phyloP scores from a whole-genome alignment of 2,797 vertebrate species.

The Pseudochaenichthys georgianus region DNA sequence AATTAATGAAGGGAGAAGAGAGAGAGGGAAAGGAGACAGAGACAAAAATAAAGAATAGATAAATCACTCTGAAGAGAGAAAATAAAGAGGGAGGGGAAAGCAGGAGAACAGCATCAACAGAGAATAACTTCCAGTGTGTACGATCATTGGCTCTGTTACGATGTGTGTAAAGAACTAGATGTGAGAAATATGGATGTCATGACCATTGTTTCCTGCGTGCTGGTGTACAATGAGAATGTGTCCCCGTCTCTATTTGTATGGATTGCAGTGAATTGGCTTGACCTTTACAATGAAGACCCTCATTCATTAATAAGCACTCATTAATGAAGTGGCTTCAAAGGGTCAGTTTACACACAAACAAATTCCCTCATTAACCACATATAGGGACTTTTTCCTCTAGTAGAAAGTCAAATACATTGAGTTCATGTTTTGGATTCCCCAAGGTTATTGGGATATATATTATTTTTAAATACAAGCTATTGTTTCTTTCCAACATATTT shows the following conservation, averaged over 20 bases:
- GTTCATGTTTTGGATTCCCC: not conserved
- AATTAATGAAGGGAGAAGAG: constrained; percentile 66
- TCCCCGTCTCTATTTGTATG: constrained; percentile 19
- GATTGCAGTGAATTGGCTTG: constrained; percentile 26
- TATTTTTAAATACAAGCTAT: too few species aligned
- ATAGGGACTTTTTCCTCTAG: not conserved
- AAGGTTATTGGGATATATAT: not conserved
- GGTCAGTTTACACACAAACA: constrained; percentile 16
- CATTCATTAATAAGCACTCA: constrained; percentile 20
- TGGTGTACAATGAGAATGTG: constrained; percentile 14
- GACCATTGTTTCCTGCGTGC: constrained; percentile 19
- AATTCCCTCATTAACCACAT: not conserved
- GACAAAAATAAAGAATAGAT: constrained; percentile 49
- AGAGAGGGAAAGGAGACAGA: not conserved
- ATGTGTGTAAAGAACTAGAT: constrained; percentile 45
- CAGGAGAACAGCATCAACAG: constrained; percentile 10
- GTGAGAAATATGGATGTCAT: constrained; percentile 10
- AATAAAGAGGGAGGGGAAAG: constrained; percentile 20
- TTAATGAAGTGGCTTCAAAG: constrained; percentile 49
- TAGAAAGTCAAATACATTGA: not conserved
- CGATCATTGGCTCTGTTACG: constrained; percentile 30
- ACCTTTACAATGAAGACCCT: constrained; percentile 36
- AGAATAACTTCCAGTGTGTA: constrained; percentile 27
- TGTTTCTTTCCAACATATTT: too few species aligned
- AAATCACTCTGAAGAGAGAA: constrained; percentile 55